A percentile compares a stretch with the other conserved stretches of the same genome.
phyloP scores from a whole-genome alignment of 2,797 vertebrate genomes.

The Falco columbarius region DNA sequence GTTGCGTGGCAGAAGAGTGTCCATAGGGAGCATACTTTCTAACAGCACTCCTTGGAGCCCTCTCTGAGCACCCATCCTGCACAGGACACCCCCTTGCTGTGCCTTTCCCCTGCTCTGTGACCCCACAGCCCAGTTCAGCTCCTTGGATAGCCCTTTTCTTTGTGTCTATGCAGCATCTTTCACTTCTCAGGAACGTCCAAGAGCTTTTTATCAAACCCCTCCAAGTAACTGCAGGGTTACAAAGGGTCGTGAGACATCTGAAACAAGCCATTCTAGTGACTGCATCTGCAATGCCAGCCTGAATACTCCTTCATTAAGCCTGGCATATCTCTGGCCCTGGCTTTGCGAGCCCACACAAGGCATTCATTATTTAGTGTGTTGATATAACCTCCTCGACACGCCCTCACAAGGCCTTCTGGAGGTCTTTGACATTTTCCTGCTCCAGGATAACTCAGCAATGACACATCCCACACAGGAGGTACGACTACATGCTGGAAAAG shows the following conservation, averaged over 20 bases:
- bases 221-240: neutral
- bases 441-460: neutral
- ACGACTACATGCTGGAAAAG: neutral
- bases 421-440: neutral
- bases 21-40: neutral
- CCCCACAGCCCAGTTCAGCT: neutral
- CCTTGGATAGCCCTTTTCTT: neutral
- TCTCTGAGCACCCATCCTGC: neutral
- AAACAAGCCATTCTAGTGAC: neutral
- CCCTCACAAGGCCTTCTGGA: neutral
- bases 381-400: neutral
- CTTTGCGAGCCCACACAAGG: neutral
- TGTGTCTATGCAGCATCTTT: neutral
- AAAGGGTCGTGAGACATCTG: neutral
- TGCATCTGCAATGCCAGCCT: neutral
- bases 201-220: neutral
- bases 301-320: neutral
- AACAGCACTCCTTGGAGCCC: neutral
- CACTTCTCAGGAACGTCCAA: neutral
- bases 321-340: neutral
- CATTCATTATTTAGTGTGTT: neutral
- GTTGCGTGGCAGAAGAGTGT: rapidly evolving
- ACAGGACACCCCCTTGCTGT: neutral
- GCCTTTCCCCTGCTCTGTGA: neutral
- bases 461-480: neutral